These are phyloP conservation scores for Otis tarda DNA, from an alignment of 2,113 vertebrate species.

Conservation along the genomic window DNA sequence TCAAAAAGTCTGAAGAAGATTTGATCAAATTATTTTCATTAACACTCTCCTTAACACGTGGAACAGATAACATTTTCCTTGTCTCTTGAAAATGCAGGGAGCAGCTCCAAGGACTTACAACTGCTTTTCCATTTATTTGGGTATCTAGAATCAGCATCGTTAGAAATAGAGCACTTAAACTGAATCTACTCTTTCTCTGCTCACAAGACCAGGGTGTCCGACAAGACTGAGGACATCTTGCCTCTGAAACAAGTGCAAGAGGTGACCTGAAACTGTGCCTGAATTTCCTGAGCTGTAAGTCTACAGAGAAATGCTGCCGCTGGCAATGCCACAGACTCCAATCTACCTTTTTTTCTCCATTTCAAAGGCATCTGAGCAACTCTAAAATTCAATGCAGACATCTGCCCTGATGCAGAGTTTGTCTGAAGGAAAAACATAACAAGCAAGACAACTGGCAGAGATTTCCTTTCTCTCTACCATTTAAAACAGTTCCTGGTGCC, in stretches of 20 bases:
- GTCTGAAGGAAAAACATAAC: background rate
- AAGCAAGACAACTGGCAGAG: background rate
- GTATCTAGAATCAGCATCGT: background rate
- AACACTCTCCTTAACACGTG: background rate
- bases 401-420: background rate
- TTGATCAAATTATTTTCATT: background rate
- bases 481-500: background rate
- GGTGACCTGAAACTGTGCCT: background rate
- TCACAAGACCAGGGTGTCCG: background rate
- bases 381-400: background rate
- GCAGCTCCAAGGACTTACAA: background rate
- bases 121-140: background rate
- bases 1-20: background rate
- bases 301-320: background rate
- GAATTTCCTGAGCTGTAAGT: background rate
- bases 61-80: background rate
- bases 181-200: background rate
- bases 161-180: background rate
- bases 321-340: background rate
- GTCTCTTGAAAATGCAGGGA: background rate
- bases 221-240: background rate
- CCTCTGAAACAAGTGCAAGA: background rate
- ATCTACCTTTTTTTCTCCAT: background rate
- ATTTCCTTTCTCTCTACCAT: background rate
- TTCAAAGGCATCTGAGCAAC: background rate